phyloP scores from a whole-genome alignment of 2,113 vertebrate genomes.

The Entomyzon cyanotis region DNA sequence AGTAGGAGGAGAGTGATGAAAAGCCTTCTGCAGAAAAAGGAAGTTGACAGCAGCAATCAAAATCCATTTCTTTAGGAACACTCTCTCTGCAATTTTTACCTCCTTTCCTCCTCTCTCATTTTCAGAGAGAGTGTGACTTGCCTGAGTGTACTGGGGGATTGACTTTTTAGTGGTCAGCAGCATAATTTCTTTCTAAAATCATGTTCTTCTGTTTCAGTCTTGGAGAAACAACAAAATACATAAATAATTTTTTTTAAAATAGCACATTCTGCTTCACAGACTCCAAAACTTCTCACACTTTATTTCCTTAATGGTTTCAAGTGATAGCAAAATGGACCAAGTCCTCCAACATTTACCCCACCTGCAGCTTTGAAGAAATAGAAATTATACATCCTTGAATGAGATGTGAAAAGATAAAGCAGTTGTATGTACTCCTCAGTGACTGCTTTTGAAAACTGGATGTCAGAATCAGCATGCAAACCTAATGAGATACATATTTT shows the following conservation, averaged over 20 bases:
- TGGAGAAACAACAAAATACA: background rate
- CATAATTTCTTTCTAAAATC: background rate
- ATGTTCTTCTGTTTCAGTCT: background rate
- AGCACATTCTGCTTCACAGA: background rate
- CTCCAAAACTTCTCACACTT: background rate
- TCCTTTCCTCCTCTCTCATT: background rate
- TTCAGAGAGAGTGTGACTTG: background rate
- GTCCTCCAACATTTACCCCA: background rate
- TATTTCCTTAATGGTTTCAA: background rate
- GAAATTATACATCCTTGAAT: background rate
- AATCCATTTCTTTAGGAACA: background rate
- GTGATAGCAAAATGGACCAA: background rate
- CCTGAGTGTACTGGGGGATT: background rate
- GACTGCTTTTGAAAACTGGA: background rate
- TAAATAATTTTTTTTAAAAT: background rate
- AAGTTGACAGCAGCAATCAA: background rate
- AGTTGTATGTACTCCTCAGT: background rate
- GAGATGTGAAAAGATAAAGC: background rate
- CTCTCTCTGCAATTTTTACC: background rate
- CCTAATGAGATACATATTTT: background rate
- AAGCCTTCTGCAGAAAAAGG: background rate
- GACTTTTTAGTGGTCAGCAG: background rate
- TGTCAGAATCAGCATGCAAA: background rate
- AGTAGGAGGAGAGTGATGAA: background rate
- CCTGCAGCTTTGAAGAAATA: background rate